Evolutionary conservation across 2,113 vertebrate species (phyloP), one percentile per base, ranked within the genome.

Genomic region (Siniperca knerii): DNA sequence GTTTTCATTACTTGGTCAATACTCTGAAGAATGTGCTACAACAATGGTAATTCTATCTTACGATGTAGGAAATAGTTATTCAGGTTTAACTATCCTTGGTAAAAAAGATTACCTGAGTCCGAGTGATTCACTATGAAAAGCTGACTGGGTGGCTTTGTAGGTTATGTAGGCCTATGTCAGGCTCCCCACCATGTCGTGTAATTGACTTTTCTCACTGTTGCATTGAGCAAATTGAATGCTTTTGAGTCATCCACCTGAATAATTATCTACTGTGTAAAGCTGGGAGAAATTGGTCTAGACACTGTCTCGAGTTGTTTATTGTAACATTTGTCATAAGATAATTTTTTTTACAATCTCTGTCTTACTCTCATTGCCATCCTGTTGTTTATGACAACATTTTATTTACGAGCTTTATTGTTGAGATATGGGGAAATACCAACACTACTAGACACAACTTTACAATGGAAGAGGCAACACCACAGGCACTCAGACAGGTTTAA

Each of bases 1-100:
- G 52, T 70, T 77, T 77, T 81, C 12, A 69, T 65, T 75, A 42
- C 33, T 62, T 71, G 68, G 25, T 69, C 18, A 75, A 25, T 77
- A 42, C 25, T 44, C 0, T 73, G 20, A 64, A 48, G 25, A 40
- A 65, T 46, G 23, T 54, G 46, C 62, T 6, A 20, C 61, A 37
- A 75, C 33, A 81, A 21, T 10, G 46, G 60, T 60, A 73, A 60
- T 57, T 77, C 1, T 48, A 4, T 72, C 1, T 33, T 55, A 64
- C 10, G 6, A 77, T 0, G 6, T 35, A 48, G 44, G 37, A 20
- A 7, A 64, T 9, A 42, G 29, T 55, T 57, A 23, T 72, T 74
- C 15, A 50, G 29, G 44, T 68, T 42, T 16, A 44, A 54, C 21
- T 62, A 23, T 21, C 4, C 33, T 40, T 76, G 29, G 23, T 62